phyloP scores from a whole-genome alignment of 2,797 vertebrate species.

The Melanotaenia boesemani region DNA sequence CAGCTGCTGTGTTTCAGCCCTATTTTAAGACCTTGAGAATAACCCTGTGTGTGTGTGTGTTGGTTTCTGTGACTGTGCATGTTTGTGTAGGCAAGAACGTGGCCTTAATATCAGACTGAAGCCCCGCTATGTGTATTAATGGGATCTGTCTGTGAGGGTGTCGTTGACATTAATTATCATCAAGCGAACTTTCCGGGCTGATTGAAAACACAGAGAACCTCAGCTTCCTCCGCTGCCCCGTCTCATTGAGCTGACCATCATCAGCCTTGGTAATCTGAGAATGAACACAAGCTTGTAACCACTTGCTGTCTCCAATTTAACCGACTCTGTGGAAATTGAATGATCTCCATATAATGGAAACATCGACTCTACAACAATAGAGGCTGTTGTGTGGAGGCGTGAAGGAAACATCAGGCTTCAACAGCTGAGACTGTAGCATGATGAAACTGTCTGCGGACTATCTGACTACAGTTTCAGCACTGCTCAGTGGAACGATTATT shows the following conservation, averaged over 20 bases:
- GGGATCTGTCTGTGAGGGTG: conserved; percentile 29
- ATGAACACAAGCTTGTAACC: conserved; percentile 46
- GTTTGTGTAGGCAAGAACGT: neutral
- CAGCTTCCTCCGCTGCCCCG: conserved; percentile 46
- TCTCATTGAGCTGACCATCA: conserved; percentile 67
- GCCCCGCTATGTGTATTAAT: conserved; percentile 28
- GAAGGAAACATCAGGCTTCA: conserved; percentile 60
- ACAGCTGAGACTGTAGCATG: conserved; percentile 59
- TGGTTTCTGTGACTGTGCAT: conserved; percentile 1
- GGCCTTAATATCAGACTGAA: conserved; percentile 23
- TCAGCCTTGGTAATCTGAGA: conserved; percentile 58
- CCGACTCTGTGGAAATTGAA: conserved; percentile 68
- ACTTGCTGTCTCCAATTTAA: conserved; percentile 42
- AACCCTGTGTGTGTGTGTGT: conserved; percentile 13
- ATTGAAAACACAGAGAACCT: conserved; percentile 55
- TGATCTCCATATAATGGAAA: conserved; percentile 76
- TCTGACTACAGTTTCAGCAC: conserved; percentile 53
- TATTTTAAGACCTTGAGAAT: conserved; percentile 27
- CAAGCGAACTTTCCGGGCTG: conserved; percentile 50
- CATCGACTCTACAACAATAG: conserved; percentile 69
- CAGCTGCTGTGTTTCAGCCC: conserved; percentile 22
- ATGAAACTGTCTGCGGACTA: conserved; percentile 42
- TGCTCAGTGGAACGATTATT: conserved; percentile 57
- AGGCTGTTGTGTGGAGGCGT: conserved; percentile 66
- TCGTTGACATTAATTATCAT: conserved; percentile 55